These are phyloP conservation scores for Shargacucullia verbasci DNA, from an alignment of 2,888 invertebrate genomes.

Conservation along the genomic window DNA sequence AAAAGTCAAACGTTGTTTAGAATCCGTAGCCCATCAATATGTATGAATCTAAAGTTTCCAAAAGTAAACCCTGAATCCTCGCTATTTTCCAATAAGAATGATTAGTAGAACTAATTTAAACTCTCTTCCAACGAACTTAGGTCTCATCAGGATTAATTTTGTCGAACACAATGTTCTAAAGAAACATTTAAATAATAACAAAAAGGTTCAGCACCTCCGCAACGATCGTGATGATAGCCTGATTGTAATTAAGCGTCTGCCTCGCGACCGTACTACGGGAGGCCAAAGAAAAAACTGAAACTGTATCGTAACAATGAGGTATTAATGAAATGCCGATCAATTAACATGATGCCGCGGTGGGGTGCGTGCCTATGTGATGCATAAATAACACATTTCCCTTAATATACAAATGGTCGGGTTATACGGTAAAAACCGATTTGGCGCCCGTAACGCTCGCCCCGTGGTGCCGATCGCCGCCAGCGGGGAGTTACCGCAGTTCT, in stretches of 20 bases:
- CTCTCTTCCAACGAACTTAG: constrained; percentile 32
- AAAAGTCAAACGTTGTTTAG: constrained; percentile 68
- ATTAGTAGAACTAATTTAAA: constrained; percentile 37
- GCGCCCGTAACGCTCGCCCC: constrained; percentile 70
- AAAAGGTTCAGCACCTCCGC: constrained; percentile 57
- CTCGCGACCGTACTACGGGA: constrained; percentile 54
- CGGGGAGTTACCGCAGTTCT: constrained; percentile 68
- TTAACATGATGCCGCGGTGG: constrained; percentile 78
- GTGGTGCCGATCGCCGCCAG: constrained; percentile 70
- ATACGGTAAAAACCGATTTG: constrained; percentile 78
- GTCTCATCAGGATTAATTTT: constrained; percentile 37
- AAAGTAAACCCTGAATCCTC: constrained; percentile 40
- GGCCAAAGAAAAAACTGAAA: constrained; percentile 62
- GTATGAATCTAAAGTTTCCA: constrained; percentile 57
- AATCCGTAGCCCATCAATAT: constrained; percentile 72
- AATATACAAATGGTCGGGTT: constrained; percentile 75
- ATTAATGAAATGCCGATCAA: constrained; percentile 81
- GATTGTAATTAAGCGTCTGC: constrained; percentile 59
- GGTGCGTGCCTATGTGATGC: constrained; percentile 76
- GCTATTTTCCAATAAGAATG: constrained; percentile 16
- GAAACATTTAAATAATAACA: constrained; percentile 55
- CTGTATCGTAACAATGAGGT: constrained; percentile 71
- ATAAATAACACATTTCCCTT: constrained; percentile 81
- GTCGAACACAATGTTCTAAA: constrained; percentile 20
- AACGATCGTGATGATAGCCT: constrained; percentile 55